A percentile compares a stretch with the other conserved stretches of the same genome.
phyloP scores from a whole-genome alignment of 1,140 invertebrate species.

The Pseudomyrmex cubaensis region DNA sequence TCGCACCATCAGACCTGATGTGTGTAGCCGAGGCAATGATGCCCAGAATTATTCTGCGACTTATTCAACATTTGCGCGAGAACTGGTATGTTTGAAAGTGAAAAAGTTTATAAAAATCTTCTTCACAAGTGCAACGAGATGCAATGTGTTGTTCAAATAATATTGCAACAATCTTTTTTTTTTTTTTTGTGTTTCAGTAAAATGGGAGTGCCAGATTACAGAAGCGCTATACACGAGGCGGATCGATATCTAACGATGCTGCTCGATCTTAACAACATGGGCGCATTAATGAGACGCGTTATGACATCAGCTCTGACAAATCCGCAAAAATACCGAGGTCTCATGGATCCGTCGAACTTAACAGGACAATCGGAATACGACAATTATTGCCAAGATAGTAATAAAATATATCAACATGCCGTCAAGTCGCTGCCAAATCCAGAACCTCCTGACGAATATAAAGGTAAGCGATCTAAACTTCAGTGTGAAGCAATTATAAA shows the following conservation, averaged over 20 bases:
- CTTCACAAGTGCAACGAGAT: too few species aligned
- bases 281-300: slow-evolving; percentile 96
- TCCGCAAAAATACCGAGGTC: slow-evolving; percentile 87
- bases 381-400: slow-evolving; percentile 90
- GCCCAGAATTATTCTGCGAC: slow-evolving; percentile 94
- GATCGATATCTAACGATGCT: slow-evolving; percentile 95
- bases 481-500: too few species aligned
- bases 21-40: slow-evolving; percentile 97
- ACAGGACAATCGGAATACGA: slow-evolving; percentile 87
- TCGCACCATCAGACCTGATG: slow-evolving; percentile 93
- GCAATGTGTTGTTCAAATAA: too few species aligned
- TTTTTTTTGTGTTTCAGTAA: slow-evolving; percentile 77
- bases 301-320: slow-evolving; percentile 96
- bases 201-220: slow-evolving; percentile 83
- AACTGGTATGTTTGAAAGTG: slow-evolving; percentile 86
- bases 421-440: slow-evolving; percentile 92
- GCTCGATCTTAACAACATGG: slow-evolving; percentile 97
- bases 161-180: too few species aligned
- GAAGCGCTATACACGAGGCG: slow-evolving; percentile 90
- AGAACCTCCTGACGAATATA: slow-evolving; percentile 92
- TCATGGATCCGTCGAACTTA: slow-evolving; percentile 81
- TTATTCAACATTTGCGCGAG: slow-evolving; percentile 96
- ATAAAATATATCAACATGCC: slow-evolving; percentile 92
- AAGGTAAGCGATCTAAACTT: slow-evolving; percentile 79
- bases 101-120: too few species aligned